Base-by-base conservation (phyloP, 2,113 vertebrate species). In the Centrocercus urophasianus region DNA sequence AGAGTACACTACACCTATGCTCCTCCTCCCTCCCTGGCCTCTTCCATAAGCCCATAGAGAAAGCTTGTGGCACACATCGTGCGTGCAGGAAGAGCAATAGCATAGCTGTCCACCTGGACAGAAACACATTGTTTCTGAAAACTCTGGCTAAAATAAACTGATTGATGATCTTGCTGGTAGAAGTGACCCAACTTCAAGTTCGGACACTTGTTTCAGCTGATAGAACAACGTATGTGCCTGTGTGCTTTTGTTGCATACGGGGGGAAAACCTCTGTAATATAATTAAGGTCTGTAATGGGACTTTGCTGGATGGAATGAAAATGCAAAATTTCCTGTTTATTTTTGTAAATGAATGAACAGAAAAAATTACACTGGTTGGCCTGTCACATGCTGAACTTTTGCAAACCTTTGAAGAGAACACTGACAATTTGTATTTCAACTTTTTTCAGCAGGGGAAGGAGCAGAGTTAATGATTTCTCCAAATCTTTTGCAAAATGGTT, bases 401-500 rank as follows among this genome's bases (percentile, higher is more conserved):
- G 20, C 34, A 87, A 83, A 86, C 36, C 88, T 95, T 65, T 67
- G 64, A 91, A 83, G 71, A 74, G 59, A 83, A 56, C 54, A 61
- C 24, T 85, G 87, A 77, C 75, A 96, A 94, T 92, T 88, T 93
- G 52, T 85, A 88, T 91, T 93, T 88, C 75, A 73, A 0, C 25
- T 81, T 81, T 30, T 83, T 85, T 67, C 19, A 36, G 30, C 13
- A 11, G 19, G 43, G 17, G 38, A n/a, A 75, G 12, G 13, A 38
- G n/a, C 19, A 56, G 47, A 87, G 56, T 88, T 96, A 91, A 93
- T 88, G 70, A 92, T 90, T 96, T 96, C 57, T 86, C 70, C 73
- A 96, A 96, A 91, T 79, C 73, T 93, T 77, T 36, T 50, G 60
- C 60, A 96, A 95, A 96, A 93, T 79, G 56, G 18, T 80, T 96